These are phyloP conservation scores for Marmota monax DNA, from an alignment of 2,113 vertebrate genomes.

Conservation along the genomic window DNA sequence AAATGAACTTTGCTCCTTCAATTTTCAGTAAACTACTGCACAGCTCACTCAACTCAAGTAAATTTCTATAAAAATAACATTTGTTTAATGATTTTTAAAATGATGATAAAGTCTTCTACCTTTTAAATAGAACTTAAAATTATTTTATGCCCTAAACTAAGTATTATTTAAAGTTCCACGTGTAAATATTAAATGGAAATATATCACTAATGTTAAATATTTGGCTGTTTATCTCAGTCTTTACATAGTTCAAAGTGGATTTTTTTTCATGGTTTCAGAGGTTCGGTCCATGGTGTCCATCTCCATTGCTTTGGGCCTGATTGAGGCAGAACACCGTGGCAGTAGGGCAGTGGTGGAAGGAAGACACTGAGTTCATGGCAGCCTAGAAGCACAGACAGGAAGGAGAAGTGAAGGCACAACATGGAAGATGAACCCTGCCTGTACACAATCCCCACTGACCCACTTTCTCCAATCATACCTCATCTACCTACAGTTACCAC, in stretches of 20 bases:
- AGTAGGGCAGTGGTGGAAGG: too few relatives aligned
- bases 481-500: too few relatives aligned
- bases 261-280: too few relatives aligned
- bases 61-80: not conserved
- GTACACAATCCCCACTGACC: too few relatives aligned
- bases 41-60: not conserved
- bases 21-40: slow-evolving; percentile 12
- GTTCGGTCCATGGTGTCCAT: too few relatives aligned
- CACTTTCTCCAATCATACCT: too few relatives aligned
- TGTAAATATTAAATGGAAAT: not conserved
- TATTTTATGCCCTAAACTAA: not conserved
- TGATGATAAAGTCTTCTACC: not conserved
- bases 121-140: not conserved
- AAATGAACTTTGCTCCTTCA: not conserved
- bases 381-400: too few relatives aligned
- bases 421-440: too few relatives aligned
- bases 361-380: too few relatives aligned
- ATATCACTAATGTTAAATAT: not conserved
- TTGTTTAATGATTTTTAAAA: not conserved
- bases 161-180: not conserved
- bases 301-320: too few relatives aligned
- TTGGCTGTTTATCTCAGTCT: not conserved
- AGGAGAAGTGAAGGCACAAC: too few relatives aligned
- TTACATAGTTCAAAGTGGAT: not conserved
- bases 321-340: too few relatives aligned